Percentiles rank a stretch among this genome's conserved stretches.
Evolutionary conservation across 2,113 vertebrate species (phyloP).

Genomic region (Castor canadensis): DNA sequence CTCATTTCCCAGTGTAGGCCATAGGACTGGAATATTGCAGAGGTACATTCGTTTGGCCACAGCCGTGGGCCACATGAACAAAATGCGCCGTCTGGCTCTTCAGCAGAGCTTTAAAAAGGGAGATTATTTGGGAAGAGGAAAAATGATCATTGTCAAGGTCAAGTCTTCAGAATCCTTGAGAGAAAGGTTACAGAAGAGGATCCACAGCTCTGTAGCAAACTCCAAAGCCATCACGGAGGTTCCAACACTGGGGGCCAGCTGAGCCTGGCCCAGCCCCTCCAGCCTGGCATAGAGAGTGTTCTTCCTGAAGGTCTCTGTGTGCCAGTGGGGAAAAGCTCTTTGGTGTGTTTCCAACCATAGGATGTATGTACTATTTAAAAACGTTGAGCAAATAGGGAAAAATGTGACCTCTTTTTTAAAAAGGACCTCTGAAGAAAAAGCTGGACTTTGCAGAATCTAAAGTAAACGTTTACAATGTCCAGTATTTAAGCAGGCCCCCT

Average conservation of each 20-base stretch:
- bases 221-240: neutral
- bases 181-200: neutral
- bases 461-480: neutral
- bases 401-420: neutral
- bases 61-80: rapidly evolving
- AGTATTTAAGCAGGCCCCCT: neutral
- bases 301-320: neutral
- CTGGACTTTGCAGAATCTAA: constrained; percentile 30
- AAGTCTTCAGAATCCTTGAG: neutral
- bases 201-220: neutral
- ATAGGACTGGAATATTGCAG: neutral
- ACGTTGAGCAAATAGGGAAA: neutral
- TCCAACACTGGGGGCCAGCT: neutral
- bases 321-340: neutral
- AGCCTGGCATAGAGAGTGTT: rapidly evolving
- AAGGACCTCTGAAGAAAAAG: neutral
- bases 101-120: neutral
- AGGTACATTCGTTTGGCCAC: too few relatives aligned
- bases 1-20: neutral
- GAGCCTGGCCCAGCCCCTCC: neutral
- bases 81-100: neutral
- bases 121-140: neutral
- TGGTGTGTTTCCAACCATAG: neutral
- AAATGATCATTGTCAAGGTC: neutral
- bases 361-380: neutral